Percentiles rank a stretch among this genome's conserved stretches.
phyloP scores from a whole-genome alignment of 2,797 vertebrate species.

The Spinibarbus caldwelli region DNA sequence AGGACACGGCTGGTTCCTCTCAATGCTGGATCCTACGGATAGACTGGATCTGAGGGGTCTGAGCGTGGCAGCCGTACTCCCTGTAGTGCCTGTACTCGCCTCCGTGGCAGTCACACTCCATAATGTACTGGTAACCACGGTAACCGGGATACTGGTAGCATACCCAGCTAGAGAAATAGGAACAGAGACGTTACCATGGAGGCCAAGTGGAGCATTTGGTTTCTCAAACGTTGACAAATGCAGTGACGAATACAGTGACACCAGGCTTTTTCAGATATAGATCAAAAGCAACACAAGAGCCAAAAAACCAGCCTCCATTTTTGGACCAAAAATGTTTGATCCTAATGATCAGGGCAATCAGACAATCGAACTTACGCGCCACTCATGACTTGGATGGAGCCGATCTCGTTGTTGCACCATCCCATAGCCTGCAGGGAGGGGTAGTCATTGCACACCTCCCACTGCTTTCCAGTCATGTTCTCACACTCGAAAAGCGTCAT shows the following conservation, averaged over 20 bases:
- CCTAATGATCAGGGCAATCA: background rate
- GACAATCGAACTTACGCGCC: slow-evolving; percentile 86
- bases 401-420: slow-evolving; percentile 90
- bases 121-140: slow-evolving; percentile 91
- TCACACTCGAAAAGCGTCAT: slow-evolving; percentile 90
- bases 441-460: slow-evolving; percentile 90
- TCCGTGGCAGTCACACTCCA: slow-evolving; percentile 87
- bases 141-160: slow-evolving; percentile 95
- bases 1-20: slow-evolving; percentile 62
- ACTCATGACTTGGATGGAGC: slow-evolving; percentile 86
- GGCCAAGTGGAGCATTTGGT: background rate
- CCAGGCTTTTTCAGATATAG: background rate
- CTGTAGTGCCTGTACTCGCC: slow-evolving; percentile 93
- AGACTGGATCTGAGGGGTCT: slow-evolving; percentile 94
- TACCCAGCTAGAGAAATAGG: slow-evolving; percentile 82
- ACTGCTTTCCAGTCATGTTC: slow-evolving; percentile 90
- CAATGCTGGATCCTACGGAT: slow-evolving; percentile 93
- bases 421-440: slow-evolving; percentile 94
- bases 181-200: slow-evolving; percentile 18
- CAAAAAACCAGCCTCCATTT: background rate
- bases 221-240: background rate
- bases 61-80: slow-evolving; percentile 89
- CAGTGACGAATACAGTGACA: background rate
- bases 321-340: background rate
- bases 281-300: background rate